A percentile compares a stretch with the other conserved stretches of the same genome.
Evolutionary conservation across 2,113 vertebrate species (phyloP).

Genomic region (Coreoperca whiteheadi): DNA sequence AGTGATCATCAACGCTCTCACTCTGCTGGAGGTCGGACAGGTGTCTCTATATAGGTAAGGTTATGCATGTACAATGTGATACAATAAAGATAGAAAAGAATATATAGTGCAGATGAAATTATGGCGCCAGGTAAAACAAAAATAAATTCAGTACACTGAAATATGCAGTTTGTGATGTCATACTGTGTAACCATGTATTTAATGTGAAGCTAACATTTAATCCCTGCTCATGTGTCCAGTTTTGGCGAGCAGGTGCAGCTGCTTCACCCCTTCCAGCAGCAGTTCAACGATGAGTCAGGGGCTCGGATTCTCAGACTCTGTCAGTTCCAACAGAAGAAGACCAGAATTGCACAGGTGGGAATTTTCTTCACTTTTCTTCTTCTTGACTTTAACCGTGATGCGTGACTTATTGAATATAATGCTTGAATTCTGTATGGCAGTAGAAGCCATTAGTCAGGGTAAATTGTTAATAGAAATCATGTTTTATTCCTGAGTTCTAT

Average conservation of each 20-base stretch:
- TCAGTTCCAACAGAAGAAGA: constrained; percentile 98
- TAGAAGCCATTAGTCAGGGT: neutral
- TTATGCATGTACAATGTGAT: fast-evolving
- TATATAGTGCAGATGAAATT: neutral
- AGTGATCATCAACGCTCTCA: constrained; percentile 94
- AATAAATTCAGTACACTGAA: neutral
- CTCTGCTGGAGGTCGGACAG: constrained; percentile 95
- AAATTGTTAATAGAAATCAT: too few species aligned
- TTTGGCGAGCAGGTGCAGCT: constrained; percentile 96
- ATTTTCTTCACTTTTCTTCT: neutral
- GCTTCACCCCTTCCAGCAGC: constrained; percentile 96
- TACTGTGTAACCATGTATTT: neutral
- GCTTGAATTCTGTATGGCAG: neutral
- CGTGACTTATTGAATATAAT: neutral
- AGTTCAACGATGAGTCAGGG: constrained; percentile 93
- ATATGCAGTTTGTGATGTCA: neutral
- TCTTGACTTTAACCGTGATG: too few species aligned
- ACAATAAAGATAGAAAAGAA: neutral
- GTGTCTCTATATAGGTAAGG: constrained; percentile 97
- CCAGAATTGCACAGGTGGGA: constrained; percentile 94
- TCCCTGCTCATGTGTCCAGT: constrained; percentile 73
- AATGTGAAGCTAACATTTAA: neutral
- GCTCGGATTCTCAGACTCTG: constrained; percentile 92
- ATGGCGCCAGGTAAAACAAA: neutral
- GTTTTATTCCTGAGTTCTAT: neutral